Evolutionary conservation across 2,113 vertebrate species (phyloP).

Genomic region (Sinocyclocheilus grahami): DNA sequence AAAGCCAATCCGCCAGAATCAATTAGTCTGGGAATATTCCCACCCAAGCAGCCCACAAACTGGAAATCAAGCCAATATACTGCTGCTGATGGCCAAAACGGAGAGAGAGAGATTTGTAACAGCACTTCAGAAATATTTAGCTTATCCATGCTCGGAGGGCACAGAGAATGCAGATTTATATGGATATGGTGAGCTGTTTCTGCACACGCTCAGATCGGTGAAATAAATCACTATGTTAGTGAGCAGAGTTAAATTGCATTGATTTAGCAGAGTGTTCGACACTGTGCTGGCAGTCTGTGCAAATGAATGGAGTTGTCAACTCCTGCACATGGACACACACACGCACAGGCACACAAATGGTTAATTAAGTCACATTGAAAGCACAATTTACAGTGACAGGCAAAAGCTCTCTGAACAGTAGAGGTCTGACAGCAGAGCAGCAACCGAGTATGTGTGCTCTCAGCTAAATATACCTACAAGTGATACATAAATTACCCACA

Average conservation of each 20-base stretch:
- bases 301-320: constrained; percentile 61
- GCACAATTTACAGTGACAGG: constrained; percentile 50
- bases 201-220: constrained; percentile 58
- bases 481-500: background rate
- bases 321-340: constrained; percentile 47
- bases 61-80: constrained; percentile 24
- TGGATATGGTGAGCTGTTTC: constrained; percentile 61
- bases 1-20: constrained; percentile 10
- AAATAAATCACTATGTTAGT: constrained; percentile 64
- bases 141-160: constrained; percentile 51
- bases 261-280: constrained; percentile 63
- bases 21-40: constrained; percentile 17
- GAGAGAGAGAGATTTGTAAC: constrained; percentile 52
- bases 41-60: constrained; percentile 26
- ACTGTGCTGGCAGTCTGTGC: constrained; percentile 51
- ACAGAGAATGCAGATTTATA: constrained; percentile 62
- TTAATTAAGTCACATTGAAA: constrained; percentile 66
- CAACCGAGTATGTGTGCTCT: background rate
- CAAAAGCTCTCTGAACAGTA: constrained; percentile 39
- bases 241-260: constrained; percentile 67
- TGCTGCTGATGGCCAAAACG: constrained; percentile 35
- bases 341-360: constrained; percentile 36
- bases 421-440: constrained; percentile 4
- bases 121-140: constrained; percentile 52
- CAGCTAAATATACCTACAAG: constrained; percentile 10